Evolutionary conservation across 2,888 invertebrate genomes (phyloP), one percentile per base, ranked within the genome.

Genomic region (Apoderus coryli): DNA sequence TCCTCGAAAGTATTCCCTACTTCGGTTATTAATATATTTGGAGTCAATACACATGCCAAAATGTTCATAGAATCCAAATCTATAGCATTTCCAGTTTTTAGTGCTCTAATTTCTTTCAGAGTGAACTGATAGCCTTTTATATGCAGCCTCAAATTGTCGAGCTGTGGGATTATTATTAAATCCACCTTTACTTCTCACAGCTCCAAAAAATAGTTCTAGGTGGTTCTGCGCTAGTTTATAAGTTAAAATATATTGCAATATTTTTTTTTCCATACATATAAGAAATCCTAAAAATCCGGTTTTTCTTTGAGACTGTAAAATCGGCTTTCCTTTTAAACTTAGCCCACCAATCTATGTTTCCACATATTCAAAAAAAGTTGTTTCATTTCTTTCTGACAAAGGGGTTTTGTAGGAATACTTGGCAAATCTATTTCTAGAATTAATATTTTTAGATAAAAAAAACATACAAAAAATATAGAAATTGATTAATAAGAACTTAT

Each of bases 31-130:
- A 19, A 19, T 7, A 19, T n/a, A 7, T 19, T 19, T 7, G 19
- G 19, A 7, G 6, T n/a, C n/a, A n/a, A 19, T 7, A 6, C 19
- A 19, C 19, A 19, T 19, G 19, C n/a, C n/a, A 19, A 19, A 19
- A 19, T 19, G 6, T 6, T n/a, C 6, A 19, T 19, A n/a, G 19
- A 19, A 7, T 19, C 19, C 19, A 19, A 19, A n/a, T 19, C 7
- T 7, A 19, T n/a, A 19, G 19, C 19, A n/a, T 19, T 19, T n/a
- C 19, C 19, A 7, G 19, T 19, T 6, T 6, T 19, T 19, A n/a
- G n/a, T n/a, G 19, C 19, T 19, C 19, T 19, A 19, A 19, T 19
- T 19, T n/a, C n/a, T n/a, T n/a, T 19, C 19, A n/a, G 19, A 19
- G n/a, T 19, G 19, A 19, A 19, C 19, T n/a, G n/a, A 19, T 19